Conservation (phyloP, 2,888 invertebrate genomes). For the Piscicola geometra region DNA sequence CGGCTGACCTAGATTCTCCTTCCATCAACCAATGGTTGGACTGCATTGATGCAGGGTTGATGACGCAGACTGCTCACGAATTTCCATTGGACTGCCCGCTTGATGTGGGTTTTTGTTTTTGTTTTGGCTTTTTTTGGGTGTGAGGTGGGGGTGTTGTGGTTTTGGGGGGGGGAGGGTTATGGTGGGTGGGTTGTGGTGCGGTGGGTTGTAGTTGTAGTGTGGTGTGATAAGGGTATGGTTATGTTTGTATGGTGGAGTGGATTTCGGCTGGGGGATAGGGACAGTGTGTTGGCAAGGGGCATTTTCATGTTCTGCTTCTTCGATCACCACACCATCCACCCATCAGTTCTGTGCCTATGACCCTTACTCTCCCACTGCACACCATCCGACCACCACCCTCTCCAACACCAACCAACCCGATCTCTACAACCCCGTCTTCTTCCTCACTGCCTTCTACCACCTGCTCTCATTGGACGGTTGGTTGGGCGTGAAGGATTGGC, state of each 20-base stretch:
- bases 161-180: too few relatives aligned
- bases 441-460: conserved; percentile 17
- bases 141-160: background rate
- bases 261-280: background rate
- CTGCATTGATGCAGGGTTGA: conserved; percentile 65
- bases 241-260: too few relatives aligned
- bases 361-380: too few relatives aligned
- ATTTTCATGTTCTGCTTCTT: background rate
- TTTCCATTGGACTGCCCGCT: conserved; percentile 67
- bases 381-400: too few relatives aligned
- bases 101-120: conserved; percentile 49
- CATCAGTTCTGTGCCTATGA: too few relatives aligned
- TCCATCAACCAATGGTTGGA: conserved; percentile 70
- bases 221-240: too few relatives aligned
- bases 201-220: too few relatives aligned
- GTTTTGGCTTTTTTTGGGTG: background rate
- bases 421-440: conserved; percentile 17
- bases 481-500: too few relatives aligned
- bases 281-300: background rate
- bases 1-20: conserved; percentile 68
- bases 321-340: background rate
- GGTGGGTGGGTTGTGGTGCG: too few relatives aligned
- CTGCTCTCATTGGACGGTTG: conserved; percentile 7
- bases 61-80: conserved; percentile 66
- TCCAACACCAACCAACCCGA: background rate